Evolutionary conservation across 1,140 invertebrate genomes (phyloP).

Genomic region (Cydia pomonella): DNA sequence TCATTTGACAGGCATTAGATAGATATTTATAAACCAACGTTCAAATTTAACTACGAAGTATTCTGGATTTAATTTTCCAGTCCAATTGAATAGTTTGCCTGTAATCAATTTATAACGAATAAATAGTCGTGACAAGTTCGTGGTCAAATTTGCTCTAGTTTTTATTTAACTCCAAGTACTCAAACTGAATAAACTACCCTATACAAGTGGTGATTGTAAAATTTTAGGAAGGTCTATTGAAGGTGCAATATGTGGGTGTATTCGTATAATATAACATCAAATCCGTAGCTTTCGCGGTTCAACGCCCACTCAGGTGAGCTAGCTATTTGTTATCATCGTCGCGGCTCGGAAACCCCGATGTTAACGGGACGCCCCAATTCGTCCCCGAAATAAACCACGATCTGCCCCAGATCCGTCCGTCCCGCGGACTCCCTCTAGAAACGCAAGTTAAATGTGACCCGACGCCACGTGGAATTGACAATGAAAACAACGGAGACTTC

Average conservation of each 20-base stretch:
- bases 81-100: constrained; percentile 6
- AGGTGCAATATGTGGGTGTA: too few species aligned
- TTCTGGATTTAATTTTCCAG: constrained; percentile 14
- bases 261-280: background rate
- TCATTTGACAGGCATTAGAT: background rate
- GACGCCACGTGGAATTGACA: constrained; percentile 30
- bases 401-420: constrained; percentile 61
- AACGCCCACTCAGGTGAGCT: constrained; percentile 52
- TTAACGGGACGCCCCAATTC: constrained; percentile 72
- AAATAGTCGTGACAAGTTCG: too few species aligned
- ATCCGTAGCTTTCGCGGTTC: constrained; percentile 33
- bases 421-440: constrained; percentile 45
- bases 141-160: too few species aligned
- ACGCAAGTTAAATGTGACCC: constrained; percentile 32
- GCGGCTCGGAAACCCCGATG: constrained; percentile 61
- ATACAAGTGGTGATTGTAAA: too few species aligned
- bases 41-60: background rate
- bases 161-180: too few species aligned
- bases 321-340: constrained; percentile 61
- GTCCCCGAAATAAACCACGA: constrained; percentile 69
- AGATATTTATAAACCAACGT: background rate
- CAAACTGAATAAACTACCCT: too few species aligned
- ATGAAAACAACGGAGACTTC: background rate
- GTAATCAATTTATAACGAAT: too few species aligned
- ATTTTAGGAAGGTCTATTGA: too few species aligned